Evolutionary conservation across 2,888 invertebrate species (phyloP), one percentile per base, ranked within the genome.

Genomic region (Salpingus planirostris): DNA sequence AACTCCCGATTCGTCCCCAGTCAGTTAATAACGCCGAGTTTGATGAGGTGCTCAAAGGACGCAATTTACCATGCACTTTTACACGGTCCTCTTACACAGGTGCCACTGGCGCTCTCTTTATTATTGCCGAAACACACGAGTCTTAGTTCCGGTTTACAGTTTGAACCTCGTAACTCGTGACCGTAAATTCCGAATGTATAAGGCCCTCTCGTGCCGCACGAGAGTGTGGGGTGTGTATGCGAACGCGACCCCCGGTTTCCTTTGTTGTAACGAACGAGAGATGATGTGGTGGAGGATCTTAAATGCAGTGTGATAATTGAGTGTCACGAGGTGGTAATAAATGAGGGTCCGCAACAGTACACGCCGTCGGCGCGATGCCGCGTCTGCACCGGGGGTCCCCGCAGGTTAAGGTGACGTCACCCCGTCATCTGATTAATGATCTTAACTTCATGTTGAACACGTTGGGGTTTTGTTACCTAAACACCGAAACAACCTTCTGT

Each of bases 401-500:
- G 27, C 31, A 41, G 38, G 40, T 35, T 40, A 32, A 40, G 26
- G 36, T 42, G 47, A 44, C 47, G 55, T 52, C 57, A 49, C 50
- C n/a, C n/a, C 45, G 47, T 48, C 48, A 44, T 44, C 56, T 64
- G 63, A 62, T 64, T 62, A 62, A 64, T 62, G 62, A 59, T 57
- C 54, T 50, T 47, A 51, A 55, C 54, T 57, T 50, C 52, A 52
- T 60, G 61, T 59, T 60, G 51, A 59, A 60, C 61, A 60, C 51
- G 50, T 43, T 45, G 42, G 48, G n/a, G 56, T 57, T 57, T 57
- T 60, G 60, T 62, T 59, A 57, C 54, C 52, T 57, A 60, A 60
- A 60, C 54, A 55, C 54, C 55, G 47, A 52, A 52, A 52, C 57
- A 56, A 50, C 52, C 45, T n/a, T 51, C 48, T 50, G 50, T 51